Conservation (phyloP, 2,888 invertebrate species). For the Caenorhabditis imperialis region DNA sequence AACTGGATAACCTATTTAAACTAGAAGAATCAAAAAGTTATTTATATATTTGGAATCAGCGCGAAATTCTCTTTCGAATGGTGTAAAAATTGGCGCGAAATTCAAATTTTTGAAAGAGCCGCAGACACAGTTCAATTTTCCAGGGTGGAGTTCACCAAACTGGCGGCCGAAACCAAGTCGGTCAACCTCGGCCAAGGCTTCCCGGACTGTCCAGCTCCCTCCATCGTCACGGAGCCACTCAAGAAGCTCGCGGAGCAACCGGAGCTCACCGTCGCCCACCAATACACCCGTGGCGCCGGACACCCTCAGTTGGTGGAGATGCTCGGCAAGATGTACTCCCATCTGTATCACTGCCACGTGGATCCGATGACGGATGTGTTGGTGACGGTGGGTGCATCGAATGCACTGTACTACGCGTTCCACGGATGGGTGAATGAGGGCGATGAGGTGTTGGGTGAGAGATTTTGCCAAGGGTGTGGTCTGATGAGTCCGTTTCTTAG, state of each 20-base stretch:
- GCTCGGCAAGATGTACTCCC: conserved; percentile 88
- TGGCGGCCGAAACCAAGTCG: conserved; percentile 75
- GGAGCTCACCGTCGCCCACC: conserved; percentile 72
- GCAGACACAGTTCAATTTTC: conserved; percentile 44
- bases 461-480: background rate
- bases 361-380: conserved; percentile 88
- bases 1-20: no score
- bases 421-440: conserved; percentile 89
- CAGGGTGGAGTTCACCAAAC: conserved; percentile 77
- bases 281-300: conserved; percentile 76
- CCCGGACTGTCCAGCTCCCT: conserved; percentile 76
- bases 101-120: no score
- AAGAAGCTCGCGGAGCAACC: conserved; percentile 66
- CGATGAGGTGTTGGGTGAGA: conserved; percentile 80
- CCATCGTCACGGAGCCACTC: conserved; percentile 71
- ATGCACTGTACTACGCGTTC: conserved; percentile 89
- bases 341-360: conserved; percentile 85
- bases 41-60: no score
- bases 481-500: no score
- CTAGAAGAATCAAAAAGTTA: no score
- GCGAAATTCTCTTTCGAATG: no score
- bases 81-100: no score
- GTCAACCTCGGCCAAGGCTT: conserved; percentile 78
- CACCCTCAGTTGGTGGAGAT: conserved; percentile 86
- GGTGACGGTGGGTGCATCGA: conserved; percentile 93